Conservation (phyloP, 2,888 invertebrate species). For the Amphipoea oculea region DNA sequence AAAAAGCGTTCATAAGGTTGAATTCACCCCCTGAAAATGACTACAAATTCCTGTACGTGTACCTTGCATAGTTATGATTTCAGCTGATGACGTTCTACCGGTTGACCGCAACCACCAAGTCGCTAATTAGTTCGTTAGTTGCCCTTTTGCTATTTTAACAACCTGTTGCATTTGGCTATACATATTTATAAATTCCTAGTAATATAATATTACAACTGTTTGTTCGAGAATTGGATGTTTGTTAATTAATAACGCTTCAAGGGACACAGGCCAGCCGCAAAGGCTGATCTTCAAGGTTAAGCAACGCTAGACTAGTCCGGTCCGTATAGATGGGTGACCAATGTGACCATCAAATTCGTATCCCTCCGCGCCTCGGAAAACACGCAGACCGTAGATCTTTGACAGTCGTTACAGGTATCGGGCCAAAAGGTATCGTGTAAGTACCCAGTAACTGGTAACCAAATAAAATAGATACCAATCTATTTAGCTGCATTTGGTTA, state of each 20-base stretch:
- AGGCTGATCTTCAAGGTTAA: too few relatives aligned
- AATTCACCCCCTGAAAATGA: background rate
- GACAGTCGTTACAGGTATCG: background rate
- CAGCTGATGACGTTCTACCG: background rate
- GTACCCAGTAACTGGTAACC: background rate
- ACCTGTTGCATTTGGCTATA: background rate
- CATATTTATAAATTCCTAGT: background rate
- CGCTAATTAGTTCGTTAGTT: slow-evolving; percentile 9
- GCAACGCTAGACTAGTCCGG: too few relatives aligned
- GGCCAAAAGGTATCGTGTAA: too few relatives aligned
- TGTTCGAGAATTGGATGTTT: too few relatives aligned
- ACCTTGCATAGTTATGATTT: background rate
- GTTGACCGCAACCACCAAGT: background rate
- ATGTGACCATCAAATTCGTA: too few relatives aligned
- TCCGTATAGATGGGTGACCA: too few relatives aligned
- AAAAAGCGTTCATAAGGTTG: background rate
- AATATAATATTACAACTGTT: background rate
- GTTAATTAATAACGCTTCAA: too few relatives aligned
- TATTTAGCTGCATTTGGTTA: background rate
- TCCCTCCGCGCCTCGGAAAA: background rate
- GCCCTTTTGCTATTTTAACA: background rate
- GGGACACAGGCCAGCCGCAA: too few relatives aligned
- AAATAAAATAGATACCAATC: too few relatives aligned
- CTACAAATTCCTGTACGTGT: background rate
- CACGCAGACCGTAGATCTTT: background rate